Base-by-base conservation (phyloP, 92 coral and sea anemone genomes). In the Phymanthus crucifer region DNA sequence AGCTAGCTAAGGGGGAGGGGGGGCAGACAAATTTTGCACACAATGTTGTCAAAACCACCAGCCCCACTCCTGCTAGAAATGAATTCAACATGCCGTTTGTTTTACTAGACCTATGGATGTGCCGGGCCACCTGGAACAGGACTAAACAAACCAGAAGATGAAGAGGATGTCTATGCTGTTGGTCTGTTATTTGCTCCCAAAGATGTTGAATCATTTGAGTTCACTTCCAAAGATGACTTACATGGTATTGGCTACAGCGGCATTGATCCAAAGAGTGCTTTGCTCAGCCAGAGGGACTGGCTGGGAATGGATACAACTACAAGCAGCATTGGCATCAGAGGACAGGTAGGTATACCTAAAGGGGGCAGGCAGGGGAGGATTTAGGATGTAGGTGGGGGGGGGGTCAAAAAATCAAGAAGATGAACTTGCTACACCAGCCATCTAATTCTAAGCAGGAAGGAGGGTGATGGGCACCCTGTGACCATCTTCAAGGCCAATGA, bases 151-250 rank as follows among this genome's bases (percentile, higher is more conserved):
- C 79, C 74, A 40, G 90, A 85, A 7, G 91, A 80, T 13, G 91
- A 86, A 72, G 97, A 91, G 17, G 98, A 95, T 78, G 72, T 95
- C 72, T 95, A 90, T 89, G 98, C 99, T 18, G 83, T 83, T 11
- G 99, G 99, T 32, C 89, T 95, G 40, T 86, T 95, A 66, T 95
- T 95, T 91, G 99, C 99, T 33, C 99, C 98, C 16, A 95, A 95
- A 85, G 99, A 95, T 87, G 90, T 90, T 29, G 85, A 84, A n/a
- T 77, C 88, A 29, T 67, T 90, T 72, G 66, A 77, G 7, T 95
- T 90, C 83, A 85, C 86, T 23, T 88, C 92, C 3, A 95, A 95
- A 85, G 99, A 95, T 72, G 83, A 93, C 83, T 74, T 89, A 6
- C 99, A 95, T 83, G 99, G 99, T 12, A 77, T 95, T 38, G 99